Evolutionary conservation across 2,888 invertebrate genomes (phyloP), one percentile per base, ranked within the genome.

Genomic region (Pyrochroa serraticornis): DNA sequence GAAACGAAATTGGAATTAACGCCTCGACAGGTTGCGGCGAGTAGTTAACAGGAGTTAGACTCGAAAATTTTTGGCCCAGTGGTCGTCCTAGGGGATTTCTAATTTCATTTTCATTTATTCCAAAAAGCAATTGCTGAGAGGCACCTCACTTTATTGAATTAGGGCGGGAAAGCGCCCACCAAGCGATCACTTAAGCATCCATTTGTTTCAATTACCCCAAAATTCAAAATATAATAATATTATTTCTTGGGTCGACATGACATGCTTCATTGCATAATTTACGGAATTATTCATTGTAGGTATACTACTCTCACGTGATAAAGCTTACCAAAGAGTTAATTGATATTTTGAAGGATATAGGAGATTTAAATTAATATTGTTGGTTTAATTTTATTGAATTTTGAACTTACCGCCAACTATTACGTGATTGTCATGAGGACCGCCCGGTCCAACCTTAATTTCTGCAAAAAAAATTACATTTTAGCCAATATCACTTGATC

Each of bases 371-470:
- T n/a, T n/a, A n/a, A n/a, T n/a, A n/a, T n/a, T n/a, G n/a, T n/a
- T n/a, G n/a, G n/a, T 30, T 3, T 30, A 31, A 31, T 31, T 22
- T 39, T 9, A 7, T 13, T 13, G 7, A 39, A 39, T 39, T 35
- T 32, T 36, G 22, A 43, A 45, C 78, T 79, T 71, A 80, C 80
- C 81, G 72, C 79, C 80, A 36, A 79, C 74, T 64, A 80, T 76
- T 59, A 80, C 75, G 58, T 79, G 79, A 68, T 79, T 79, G 69
- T 79, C 78, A 55, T 76, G 77, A 51, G 79, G 75, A 58, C 76
- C 76, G 61, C 77, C 77, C 35, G 79, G 77, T 55, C 78, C 78
- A 52, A 80, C 75, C 72, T 79, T 80, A 63, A 80, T 80, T 75
- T 80, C 80, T 80, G 77, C 62, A 79, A 79, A 62, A 68, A 60